phyloP scores from a whole-genome alignment of 2,888 invertebrate genomes.

The Notocelia uddmanniana region DNA sequence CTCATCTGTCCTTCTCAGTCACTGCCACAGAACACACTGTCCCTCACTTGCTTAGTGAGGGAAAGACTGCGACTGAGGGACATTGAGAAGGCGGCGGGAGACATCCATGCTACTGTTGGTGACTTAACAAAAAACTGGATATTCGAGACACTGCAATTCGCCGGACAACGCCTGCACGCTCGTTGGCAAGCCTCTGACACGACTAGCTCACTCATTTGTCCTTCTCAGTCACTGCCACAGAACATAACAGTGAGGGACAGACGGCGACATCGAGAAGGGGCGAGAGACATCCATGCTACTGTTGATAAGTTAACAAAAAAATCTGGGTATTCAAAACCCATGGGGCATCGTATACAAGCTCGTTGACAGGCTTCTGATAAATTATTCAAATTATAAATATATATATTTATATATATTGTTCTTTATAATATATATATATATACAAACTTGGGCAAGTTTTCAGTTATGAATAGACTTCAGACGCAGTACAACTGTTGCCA shows the following conservation, averaged over 20 bases:
- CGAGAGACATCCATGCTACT: conserved; percentile 39
- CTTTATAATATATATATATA: too few relatives aligned
- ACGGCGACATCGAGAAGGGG: conserved; percentile 43
- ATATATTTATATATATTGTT: too few relatives aligned
- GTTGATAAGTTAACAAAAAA: conserved; percentile 56
- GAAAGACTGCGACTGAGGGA: conserved; percentile 50
- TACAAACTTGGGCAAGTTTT: too few relatives aligned
- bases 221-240: conserved; percentile 57
- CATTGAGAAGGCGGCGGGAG: conserved; percentile 44
- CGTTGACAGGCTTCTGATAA: conserved; percentile 46
- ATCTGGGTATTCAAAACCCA: not conserved
- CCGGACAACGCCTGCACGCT: too few relatives aligned
- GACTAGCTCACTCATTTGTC: conserved; percentile 52
- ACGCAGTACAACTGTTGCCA: too few relatives aligned
- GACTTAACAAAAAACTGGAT: conserved; percentile 36
- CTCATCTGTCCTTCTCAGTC: conserved; percentile 61
- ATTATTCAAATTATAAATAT: too few relatives aligned
- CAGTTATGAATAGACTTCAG: too few relatives aligned
- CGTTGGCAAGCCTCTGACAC: conserved; percentile 41
- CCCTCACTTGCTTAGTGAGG: conserved; percentile 48
- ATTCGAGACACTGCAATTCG: not conserved
- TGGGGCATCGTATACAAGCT: too few relatives aligned
- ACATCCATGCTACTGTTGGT: conserved; percentile 56
- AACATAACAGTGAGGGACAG: conserved; percentile 52
- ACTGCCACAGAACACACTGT: conserved; percentile 53